Base-by-base conservation (phyloP, 2,888 invertebrate genomes). In the Rhyacophila evoluta region DNA sequence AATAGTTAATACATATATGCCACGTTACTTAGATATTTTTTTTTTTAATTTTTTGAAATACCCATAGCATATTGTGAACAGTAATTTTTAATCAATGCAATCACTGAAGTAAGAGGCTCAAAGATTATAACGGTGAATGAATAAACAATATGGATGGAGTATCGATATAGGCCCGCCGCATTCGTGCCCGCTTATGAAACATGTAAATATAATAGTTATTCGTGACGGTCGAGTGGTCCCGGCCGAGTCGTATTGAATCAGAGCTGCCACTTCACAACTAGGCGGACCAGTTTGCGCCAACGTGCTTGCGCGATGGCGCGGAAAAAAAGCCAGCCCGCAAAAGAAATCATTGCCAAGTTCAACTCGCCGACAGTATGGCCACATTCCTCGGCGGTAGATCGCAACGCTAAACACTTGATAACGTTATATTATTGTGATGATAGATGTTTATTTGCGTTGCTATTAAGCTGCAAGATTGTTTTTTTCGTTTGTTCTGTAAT, bases 331-430 rank as follows among this genome's bases (percentile, higher is more conserved):
- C 76, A 39, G 73, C 28, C 33, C 28, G 38, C 71, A 76, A 76
- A 78, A 80, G 80, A 80, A 80, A 80, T 80, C 80, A 78, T 55
- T 80, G 78, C 75, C 80, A 80, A 80, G 80, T 75, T 78, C 80
- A 78, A 78, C 69, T 55, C 68, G 36, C 67, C 27, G 39, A 72
- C 72, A 33, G 67, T 12, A 38, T 41, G 15, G 41, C 29, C 39
- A 39, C 38, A 73, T 73, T 39, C 29, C 73, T 11, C 12, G 41
- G n/a, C n/a, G 25, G 28, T 15, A 41, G 28, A 73, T 15, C 29
- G 55, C 55, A 55, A 25, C 19, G 19, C 10, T 55, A 25, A 55
- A 8, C 19, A 19, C 25, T 8, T 15, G 41, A 41, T 41, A 41
- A 15, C 19, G 19, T 12, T 41, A 15, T 41, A 6, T 41, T 41